These are phyloP conservation scores for Hyphantria cunea DNA, from an alignment of 1,140 invertebrate genomes.

Conservation along the genomic window DNA sequence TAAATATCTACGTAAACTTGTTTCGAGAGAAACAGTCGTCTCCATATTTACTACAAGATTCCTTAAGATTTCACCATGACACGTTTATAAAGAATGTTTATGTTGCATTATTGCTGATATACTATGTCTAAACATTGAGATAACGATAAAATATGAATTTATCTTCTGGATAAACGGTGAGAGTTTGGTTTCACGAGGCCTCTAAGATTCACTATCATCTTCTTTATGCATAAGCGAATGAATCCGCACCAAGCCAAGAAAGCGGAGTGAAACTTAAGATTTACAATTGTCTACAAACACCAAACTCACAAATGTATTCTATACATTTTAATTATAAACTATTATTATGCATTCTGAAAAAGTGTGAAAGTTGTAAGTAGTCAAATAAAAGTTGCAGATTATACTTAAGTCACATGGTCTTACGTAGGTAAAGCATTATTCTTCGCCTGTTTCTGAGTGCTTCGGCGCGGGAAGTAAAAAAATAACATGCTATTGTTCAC, in stretches of 20 bases:
- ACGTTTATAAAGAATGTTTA: slow-evolving; percentile 14
- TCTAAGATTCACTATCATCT: slow-evolving; percentile 7
- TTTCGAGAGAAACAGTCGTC: slow-evolving; percentile 7
- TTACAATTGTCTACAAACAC: slow-evolving; percentile 33
- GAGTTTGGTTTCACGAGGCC: too few species aligned
- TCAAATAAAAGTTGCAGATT: slow-evolving; percentile 14
- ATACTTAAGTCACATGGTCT: slow-evolving; percentile 19
- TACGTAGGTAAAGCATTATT: slow-evolving; percentile 20
- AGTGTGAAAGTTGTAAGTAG: slow-evolving; percentile 18
- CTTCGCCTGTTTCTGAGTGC: slow-evolving; percentile 21
- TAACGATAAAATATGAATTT: slow-evolving; percentile 20
- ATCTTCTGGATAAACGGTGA: slow-evolving; percentile 2
- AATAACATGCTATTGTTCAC: slow-evolving; percentile 60
- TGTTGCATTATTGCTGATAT: slow-evolving; percentile 24
- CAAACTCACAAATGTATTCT: slow-evolving; percentile 25
- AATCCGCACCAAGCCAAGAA: slow-evolving; percentile 28
- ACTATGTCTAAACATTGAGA: slow-evolving; percentile 15
- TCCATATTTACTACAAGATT: slow-evolving; percentile 16
- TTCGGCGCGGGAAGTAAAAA: slow-evolving; percentile 42
- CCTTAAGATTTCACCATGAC: slow-evolving; percentile 24
- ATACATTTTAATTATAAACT: slow-evolving; percentile 26
- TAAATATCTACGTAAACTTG: slow-evolving; percentile 19
- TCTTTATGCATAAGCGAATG: slow-evolving; percentile 14
- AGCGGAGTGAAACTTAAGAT: slow-evolving; percentile 41
- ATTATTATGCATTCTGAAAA: slow-evolving; percentile 13